Evolutionary conservation across 2,113 vertebrate species (phyloP), one percentile per base, ranked within the genome.

Genomic region (Pavo muticus): DNA sequence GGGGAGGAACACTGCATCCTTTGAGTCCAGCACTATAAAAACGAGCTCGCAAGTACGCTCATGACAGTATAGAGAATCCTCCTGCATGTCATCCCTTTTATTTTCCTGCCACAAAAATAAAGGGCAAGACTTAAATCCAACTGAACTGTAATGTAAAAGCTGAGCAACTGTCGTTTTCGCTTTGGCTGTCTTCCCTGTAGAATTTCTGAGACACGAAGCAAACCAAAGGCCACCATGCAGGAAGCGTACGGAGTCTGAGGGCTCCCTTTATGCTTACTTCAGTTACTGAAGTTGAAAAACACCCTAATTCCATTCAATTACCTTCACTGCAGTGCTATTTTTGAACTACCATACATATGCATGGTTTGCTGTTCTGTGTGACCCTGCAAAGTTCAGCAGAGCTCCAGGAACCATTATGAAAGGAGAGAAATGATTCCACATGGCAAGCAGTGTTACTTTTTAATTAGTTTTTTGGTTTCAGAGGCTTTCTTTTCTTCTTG

Each of bases 31-130:
- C 23, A 3, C 85, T 68, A 56, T 88, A 89, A 94, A 92, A 91
- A 27, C n/a, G 82, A 72, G 50, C 1, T 8, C 59, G 23, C 48
- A 68, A 50, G 18, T 78, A 20, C 44, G 20, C 87, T 91, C 2
- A 4, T 60, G 92, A 11, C 87, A 82, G 60, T n/a, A 15, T 7
- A 86, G 47, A 64, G 44, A 75, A 70, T 84, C 84, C 59, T 86
- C 76, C 56, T 17, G 8, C 15, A 4, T 59, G 72, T 70, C 63
- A 42, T 65, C 42, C 57, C 57, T 79, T 95, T 87, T 40, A 60
- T 96, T 96, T 95, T 90, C 44, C 76, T 84, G 82, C 82, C 70
- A 84, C 79, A 75, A 61, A 81, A 94, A 81, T 44, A 39, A 90
- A 88, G 52, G 37, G 9, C 48, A 76, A 79, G n/a, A 44, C 67